phyloP scores from a whole-genome alignment of 2,888 invertebrate species.

The Rapana venosa region DNA sequence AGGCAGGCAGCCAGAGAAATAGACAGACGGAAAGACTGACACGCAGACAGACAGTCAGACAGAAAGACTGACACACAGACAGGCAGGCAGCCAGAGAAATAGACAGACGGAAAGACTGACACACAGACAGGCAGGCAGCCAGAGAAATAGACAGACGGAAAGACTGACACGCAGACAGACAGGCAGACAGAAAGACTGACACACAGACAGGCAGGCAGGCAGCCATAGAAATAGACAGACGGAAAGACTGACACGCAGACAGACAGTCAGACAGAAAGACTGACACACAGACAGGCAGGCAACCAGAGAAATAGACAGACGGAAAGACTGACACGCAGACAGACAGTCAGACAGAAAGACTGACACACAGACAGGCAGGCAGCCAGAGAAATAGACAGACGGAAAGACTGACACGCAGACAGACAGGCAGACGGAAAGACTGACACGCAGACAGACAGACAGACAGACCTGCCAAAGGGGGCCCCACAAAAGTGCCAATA shows the following conservation, averaged over 20 bases:
- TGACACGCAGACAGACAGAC: not conserved
- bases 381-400: not conserved
- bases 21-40: too few relatives aligned
- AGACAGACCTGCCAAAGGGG: constrained; percentile 88
- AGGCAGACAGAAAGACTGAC: not conserved
- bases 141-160: not conserved
- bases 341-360: not conserved
- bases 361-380: not conserved
- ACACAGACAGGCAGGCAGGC: not conserved
- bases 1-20: too few relatives aligned
- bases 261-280: not conserved
- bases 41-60: not conserved
- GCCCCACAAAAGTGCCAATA: constrained; percentile 90
- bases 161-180: not conserved
- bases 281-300: not conserved
- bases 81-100: not conserved
- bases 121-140: not conserved
- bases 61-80: not conserved
- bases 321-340: not conserved
- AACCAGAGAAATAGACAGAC: not conserved
- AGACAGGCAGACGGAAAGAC: not conserved
- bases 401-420: not conserved
- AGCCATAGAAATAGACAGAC: not conserved
- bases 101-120: not conserved
- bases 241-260: not conserved